Conservation (phyloP, 2,113 vertebrate species). For the Solenodon paradoxus region DNA sequence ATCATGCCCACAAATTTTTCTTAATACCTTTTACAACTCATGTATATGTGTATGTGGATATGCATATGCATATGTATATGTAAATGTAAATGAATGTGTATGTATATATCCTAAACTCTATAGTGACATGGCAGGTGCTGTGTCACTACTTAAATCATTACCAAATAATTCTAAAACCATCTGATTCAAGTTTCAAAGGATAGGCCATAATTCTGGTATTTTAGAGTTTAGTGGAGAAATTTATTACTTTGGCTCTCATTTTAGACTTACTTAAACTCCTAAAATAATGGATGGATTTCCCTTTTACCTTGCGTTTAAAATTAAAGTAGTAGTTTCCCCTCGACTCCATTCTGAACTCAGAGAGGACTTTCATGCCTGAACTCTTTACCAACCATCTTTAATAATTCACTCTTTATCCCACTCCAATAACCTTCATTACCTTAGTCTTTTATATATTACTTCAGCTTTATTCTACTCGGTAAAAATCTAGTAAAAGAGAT, state of each 20-base stretch:
- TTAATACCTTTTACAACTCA: not conserved
- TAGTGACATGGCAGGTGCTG: not conserved
- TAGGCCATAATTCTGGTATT: not conserved
- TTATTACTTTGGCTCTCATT: not conserved
- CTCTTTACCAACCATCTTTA: not conserved
- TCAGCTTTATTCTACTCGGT: not conserved
- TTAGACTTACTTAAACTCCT: not conserved
- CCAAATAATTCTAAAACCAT: not conserved
- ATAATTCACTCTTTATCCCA: not conserved
- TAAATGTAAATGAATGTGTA: not conserved
- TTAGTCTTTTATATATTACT: not conserved
- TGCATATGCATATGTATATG: not conserved
- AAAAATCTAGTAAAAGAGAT: not conserved
- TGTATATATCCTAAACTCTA: not conserved
- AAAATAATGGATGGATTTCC: not conserved
- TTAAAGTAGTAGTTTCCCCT: not conserved
- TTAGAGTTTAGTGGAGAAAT: not conserved
- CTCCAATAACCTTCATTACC: not conserved
- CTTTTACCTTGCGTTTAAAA: not conserved
- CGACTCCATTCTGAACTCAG: not conserved
- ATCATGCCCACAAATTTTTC: not conserved
- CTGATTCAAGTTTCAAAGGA: not conserved
- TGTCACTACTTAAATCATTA: not conserved
- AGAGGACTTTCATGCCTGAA: not conserved
- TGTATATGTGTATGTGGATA: not conserved